Base-by-base conservation (phyloP, 2,113 vertebrate species). In the Astur gentilis region DNA sequence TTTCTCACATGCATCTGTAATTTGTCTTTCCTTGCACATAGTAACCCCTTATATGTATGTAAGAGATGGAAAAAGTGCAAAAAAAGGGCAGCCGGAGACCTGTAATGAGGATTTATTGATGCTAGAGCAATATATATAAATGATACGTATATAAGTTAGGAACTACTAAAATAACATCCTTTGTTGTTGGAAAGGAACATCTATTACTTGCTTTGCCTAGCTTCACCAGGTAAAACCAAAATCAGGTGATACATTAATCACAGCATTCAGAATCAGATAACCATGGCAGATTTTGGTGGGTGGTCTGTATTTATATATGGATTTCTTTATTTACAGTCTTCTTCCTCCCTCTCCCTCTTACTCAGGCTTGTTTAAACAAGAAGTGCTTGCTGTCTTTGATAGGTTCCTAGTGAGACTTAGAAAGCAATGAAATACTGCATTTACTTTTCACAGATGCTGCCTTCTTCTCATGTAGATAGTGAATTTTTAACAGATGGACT, bases 241-340 rank as follows among this genome's bases (percentile, higher is more conserved):
- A 73, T 95, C 26, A 42, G 76, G 27, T 83, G 11, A 67, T 87
- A 32, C 27, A 42, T 96, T 66, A 81, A 78, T 93, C 60, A 73
- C 13, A 36, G 13, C 45, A 73, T 72, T 89, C 57, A 61, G 34
- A 89, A 87, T 87, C 45, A 60, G 80, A 64, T 78, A 95, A 44
- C 47, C 26, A 31, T 64, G 49, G 26, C 55, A 91, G 54, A 52
- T 69, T 90, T 84, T 83, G 29, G 38, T 94, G 82, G 93, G 87
- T 97, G 86, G 90, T 97, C 87, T 95, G 27, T 77, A 77, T 93
- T 86, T 86, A 72, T 85, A 22, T 58, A 76, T 57, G 58, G 31
- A 80, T 95, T 96, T 94, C 34, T 90, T 90, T 83, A 78, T 94
- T 90, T 94, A 71, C 38, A 71, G 65, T 93, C 58, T 42, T 92